Evolutionary conservation across 2,797 vertebrate species (phyloP), one percentile per base, ranked within the genome.

Genomic region (Holocentrus rufus): DNA sequence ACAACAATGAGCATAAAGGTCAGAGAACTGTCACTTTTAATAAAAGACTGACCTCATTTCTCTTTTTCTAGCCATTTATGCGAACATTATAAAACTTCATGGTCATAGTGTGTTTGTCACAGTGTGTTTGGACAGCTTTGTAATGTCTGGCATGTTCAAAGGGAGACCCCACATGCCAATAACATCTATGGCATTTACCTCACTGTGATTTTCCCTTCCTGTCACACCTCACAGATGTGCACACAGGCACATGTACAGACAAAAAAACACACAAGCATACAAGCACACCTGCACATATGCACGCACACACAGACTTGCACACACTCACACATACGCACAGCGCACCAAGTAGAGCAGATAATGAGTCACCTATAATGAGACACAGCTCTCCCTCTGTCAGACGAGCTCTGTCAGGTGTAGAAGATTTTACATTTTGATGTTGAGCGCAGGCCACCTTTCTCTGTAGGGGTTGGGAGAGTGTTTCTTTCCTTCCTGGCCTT

Each of bases 301-400:
- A 44, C 18, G 69, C 69, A 76, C 59, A 61, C 34, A 47, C 31
- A 34, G 31, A 34, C 31, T 3, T 5, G 31, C 31, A 34, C 31
- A 34, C 31, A 34, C 31, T 58, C 63, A 59, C 69, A 62, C 81
- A 72, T 54, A 66, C 67, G 67, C 52, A 67, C 25, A 60, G 30
- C 66, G 46, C 69, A 68, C 49, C 18, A 31, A 54, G 66, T 31
- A 66, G 67, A 81, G 63, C 65, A 77, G 77, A 79, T 85, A 86
- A 90, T 90, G 85, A 90, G 76, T 85, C 85, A 83, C 83, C 66
- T 80, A 78, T 84, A 89, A 90, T 86, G 72, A 89, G 82, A 79
- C 64, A 61, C 83, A 67, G 79, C 70, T 85, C 85, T 80, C 72
- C 74, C 25, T 23, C 52, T 87, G 82, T 89, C 83, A 85, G 77